Evolutionary conservation across 2,888 invertebrate species (phyloP).

Genomic region (Ophonus ardosiacus): DNA sequence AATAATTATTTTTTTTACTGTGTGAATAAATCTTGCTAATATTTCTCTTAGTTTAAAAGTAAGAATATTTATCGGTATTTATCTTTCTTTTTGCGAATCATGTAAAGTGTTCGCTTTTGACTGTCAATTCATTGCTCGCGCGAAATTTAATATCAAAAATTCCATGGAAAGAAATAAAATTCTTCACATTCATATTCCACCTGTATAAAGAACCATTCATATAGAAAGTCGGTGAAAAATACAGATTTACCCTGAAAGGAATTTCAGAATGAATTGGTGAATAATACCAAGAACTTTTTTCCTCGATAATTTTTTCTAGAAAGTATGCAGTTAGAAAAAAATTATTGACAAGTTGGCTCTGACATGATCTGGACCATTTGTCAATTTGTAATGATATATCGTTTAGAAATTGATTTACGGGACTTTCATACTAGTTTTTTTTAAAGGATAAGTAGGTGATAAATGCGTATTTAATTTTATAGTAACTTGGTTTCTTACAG

Average conservation of each 20-base stretch:
- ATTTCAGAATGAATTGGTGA: conserved; percentile 12
- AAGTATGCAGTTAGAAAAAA: neutral
- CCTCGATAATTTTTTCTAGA: conserved; percentile 20
- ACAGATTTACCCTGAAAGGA: conserved; percentile 53
- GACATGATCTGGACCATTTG: conserved; percentile 10
- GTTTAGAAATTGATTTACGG: conserved; percentile 29
- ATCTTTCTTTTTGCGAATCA: neutral
- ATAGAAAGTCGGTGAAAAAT: conserved; percentile 2
- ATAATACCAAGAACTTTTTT: conserved; percentile 10
- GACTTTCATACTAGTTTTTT: conserved; percentile 16
- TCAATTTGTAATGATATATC: conserved; percentile 29
- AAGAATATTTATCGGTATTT: no score
- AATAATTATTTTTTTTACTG: no score
- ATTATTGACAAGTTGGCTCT: conserved; percentile 12
- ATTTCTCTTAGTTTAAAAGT: no score
- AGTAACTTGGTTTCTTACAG: neutral
- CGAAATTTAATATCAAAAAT: conserved; percentile 45
- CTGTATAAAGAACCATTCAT: conserved; percentile 15
- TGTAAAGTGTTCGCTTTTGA: neutral
- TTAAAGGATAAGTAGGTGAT: neutral
- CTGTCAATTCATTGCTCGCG: conserved; percentile 18
- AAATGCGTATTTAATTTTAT: neutral
- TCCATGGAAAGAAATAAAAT: conserved; percentile 31
- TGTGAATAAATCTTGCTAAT: no score
- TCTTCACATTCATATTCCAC: conserved; percentile 47